phyloP scores from a whole-genome alignment of 2,888 invertebrate species.

The Lutraria lutraria region DNA sequence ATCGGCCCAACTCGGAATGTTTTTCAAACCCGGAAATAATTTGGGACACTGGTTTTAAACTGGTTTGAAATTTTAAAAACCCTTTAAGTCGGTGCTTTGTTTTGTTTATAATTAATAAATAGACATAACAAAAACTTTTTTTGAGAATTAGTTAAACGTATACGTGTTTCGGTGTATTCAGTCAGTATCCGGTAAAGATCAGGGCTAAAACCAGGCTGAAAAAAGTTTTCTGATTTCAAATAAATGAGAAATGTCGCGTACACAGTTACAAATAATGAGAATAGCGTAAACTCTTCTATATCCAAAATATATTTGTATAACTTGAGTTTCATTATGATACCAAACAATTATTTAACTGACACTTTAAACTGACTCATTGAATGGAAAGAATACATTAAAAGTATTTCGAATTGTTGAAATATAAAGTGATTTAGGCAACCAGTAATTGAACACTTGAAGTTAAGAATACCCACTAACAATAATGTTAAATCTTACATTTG shows the following conservation, averaged over 20 bases:
- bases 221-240: no score
- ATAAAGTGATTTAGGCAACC: constrained; percentile 10
- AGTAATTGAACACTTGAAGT: constrained; percentile 4
- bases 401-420: neutral
- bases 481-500: neutral
- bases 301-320: neutral
- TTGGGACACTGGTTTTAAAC: neutral
- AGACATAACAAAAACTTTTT: no score
- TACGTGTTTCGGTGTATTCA: no score
- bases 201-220: no score
- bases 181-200: no score
- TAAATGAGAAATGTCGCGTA: neutral
- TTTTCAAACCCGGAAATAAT: neutral
- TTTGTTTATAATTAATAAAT: no score
- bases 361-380: neutral
- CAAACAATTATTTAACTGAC: neutral
- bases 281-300: neutral
- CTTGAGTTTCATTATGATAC: neutral
- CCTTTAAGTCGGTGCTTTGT: no score
- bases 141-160: no score
- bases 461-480: neutral
- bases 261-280: neutral
- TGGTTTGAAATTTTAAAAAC: no score
- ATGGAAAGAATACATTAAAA: constrained; percentile 1
- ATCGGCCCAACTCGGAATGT: neutral